Percentiles rank a stretch among this genome's conserved stretches.
phyloP scores from a whole-genome alignment of 2,113 vertebrate species.

The Pelecanus crispus region DNA sequence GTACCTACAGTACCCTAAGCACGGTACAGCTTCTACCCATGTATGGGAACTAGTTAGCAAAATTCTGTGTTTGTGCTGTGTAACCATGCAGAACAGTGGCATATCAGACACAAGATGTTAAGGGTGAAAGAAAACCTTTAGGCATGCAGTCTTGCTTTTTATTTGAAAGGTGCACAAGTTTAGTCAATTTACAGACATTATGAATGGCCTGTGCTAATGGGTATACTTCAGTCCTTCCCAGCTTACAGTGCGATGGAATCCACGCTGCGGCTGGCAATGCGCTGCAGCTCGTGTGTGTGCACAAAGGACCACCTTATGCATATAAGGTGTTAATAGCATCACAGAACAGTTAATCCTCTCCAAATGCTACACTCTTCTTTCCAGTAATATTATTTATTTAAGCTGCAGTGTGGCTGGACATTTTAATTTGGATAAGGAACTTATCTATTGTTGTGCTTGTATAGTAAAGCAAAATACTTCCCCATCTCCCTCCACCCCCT shows the following conservation, averaged over 20 bases:
- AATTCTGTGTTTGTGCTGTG: neutral
- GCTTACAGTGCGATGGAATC: neutral
- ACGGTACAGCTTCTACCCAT: neutral
- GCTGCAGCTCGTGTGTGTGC: neutral
- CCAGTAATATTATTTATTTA: neutral
- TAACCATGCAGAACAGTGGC: neutral
- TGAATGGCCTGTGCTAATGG: neutral
- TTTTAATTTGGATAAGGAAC: neutral
- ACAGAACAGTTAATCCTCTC: neutral
- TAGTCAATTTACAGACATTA: neutral
- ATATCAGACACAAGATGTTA: neutral
- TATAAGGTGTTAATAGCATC: neutral
- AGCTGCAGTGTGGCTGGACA: neutral
- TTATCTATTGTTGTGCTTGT: neutral
- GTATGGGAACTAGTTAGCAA: neutral
- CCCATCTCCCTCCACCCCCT: rapidly evolving
- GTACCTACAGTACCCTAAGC: neutral
- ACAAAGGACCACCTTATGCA: neutral
- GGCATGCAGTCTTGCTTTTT: neutral
- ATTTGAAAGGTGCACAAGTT: neutral
- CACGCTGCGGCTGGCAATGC: neutral
- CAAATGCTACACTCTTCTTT: neutral
- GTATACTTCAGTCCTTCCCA: neutral
- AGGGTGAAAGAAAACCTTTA: neutral
- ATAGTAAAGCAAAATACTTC: neutral